Conservation (phyloP, 2,888 invertebrate species). For the Tupiocoris notatus region DNA sequence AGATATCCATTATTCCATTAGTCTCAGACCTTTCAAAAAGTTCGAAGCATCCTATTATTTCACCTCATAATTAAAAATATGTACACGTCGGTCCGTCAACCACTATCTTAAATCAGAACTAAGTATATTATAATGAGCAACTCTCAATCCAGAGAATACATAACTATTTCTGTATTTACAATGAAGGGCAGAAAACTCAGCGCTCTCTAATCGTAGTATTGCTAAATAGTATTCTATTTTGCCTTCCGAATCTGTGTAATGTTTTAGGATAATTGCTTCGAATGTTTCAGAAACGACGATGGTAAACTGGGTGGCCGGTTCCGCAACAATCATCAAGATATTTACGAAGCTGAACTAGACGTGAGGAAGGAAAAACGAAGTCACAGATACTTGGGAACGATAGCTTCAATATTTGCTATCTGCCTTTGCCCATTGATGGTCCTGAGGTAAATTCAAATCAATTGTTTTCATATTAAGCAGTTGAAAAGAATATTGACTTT, state of each 20-base stretch:
- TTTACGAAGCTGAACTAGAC: conserved; percentile 61
- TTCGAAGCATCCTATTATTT: too few relatives aligned
- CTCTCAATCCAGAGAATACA: too few relatives aligned
- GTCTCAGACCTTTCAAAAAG: too few relatives aligned
- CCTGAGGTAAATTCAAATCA: conserved; percentile 52
- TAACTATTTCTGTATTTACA: not conserved
- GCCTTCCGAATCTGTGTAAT: too few relatives aligned
- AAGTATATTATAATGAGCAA: too few relatives aligned
- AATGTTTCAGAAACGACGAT: conserved; percentile 43
- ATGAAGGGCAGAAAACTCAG: not conserved
- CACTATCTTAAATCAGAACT: too few relatives aligned
- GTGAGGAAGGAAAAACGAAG: conserved; percentile 64
- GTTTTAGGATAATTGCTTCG: too few relatives aligned
- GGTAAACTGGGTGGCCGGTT: conserved; percentile 47
- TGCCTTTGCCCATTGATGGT: conserved; percentile 68
- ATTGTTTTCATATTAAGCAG: not conserved
- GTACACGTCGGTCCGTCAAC: too few relatives aligned
- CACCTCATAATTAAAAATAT: too few relatives aligned
- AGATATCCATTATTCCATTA: too few relatives aligned
- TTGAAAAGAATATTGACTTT: too few relatives aligned
- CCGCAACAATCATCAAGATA: conserved; percentile 53
- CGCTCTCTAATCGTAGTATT: not conserved
- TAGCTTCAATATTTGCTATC: conserved; percentile 65
- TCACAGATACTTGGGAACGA: conserved; percentile 66
- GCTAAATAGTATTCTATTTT: not conserved